These are phyloP conservation scores for Vimba vimba DNA, from an alignment of 2,113 vertebrate species.

Conservation along the genomic window DNA sequence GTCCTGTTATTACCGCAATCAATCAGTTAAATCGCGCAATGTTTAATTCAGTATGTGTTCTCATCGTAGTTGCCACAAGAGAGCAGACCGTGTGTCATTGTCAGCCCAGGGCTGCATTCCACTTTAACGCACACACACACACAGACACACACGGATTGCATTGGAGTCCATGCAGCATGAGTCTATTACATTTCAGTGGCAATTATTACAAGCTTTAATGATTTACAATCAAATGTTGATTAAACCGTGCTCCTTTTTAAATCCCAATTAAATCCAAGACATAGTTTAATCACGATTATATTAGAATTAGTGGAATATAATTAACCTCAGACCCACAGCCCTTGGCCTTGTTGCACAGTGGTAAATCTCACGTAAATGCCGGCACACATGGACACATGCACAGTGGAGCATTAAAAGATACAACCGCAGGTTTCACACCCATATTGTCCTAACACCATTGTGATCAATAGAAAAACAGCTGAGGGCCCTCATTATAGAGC, in stretches of 20 bases:
- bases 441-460: conserved; percentile 77
- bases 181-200: conserved; percentile 51
- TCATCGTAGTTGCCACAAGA: conserved; percentile 92
- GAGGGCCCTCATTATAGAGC: conserved; percentile 76
- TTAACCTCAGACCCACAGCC: conserved; percentile 37
- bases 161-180: not conserved
- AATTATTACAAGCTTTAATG: conserved; percentile 49
- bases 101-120: conserved; percentile 71
- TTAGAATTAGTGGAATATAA: conserved; percentile 41
- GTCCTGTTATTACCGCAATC: conserved; percentile 99
- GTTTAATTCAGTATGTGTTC: conserved; percentile 99
- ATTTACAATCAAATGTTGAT: conserved; percentile 51
- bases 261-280: conserved; percentile 38
- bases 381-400: conserved; percentile 45
- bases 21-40: conserved; percentile 98
- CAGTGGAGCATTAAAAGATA: conserved; percentile 45
- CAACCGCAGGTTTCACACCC: conserved; percentile 64
- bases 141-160: conserved; percentile 20
- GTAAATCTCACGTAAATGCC: conserved; percentile 29
- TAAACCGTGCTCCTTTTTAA: conserved; percentile 33
- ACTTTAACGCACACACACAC: conserved; percentile 40
- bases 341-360: not conserved
- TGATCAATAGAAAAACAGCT: conserved; percentile 84
- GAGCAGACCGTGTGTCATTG: conserved; percentile 97
- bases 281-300: conserved; percentile 44